These are phyloP conservation scores for Epinephelus lanceolatus DNA, from an alignment of 2,113 vertebrate genomes.

Conservation along the genomic window DNA sequence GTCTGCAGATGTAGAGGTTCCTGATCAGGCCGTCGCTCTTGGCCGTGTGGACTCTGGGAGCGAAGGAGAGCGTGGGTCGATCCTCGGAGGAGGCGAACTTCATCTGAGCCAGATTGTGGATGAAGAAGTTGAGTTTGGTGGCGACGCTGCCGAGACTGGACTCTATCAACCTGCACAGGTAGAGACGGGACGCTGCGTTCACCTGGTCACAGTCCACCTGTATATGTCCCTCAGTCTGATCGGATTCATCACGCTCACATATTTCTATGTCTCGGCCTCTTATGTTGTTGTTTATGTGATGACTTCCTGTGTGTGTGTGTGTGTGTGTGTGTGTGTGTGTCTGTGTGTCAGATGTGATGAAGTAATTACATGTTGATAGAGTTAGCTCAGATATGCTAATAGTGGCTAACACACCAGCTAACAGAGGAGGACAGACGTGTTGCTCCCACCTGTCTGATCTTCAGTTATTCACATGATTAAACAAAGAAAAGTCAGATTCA, in stretches of 20 bases:
- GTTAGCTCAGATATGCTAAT: too few species aligned
- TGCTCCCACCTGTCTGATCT: too few species aligned
- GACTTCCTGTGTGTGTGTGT: background rate
- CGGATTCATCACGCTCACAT: too few species aligned
- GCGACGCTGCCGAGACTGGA: constrained; percentile 98
- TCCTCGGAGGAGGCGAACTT: constrained; percentile 92
- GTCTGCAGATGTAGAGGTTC: constrained; percentile 90
- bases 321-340: background rate
- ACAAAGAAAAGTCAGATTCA: too few species aligned
- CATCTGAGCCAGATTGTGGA: constrained; percentile 99
- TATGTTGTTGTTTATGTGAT: too few species aligned
- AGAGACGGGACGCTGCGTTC: background rate
- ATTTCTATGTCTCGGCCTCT: too few species aligned
- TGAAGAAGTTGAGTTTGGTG: constrained; percentile 99
- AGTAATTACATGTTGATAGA: too few species aligned
- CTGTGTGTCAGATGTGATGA: background rate
- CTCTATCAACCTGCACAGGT: constrained; percentile 91
- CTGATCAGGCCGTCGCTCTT: constrained; percentile 88
- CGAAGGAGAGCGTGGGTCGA: constrained; percentile 90
- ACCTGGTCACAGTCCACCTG: too few species aligned
- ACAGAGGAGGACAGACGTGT: too few species aligned
- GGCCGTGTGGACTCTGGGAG: constrained; percentile 87
- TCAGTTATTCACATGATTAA: too few species aligned
- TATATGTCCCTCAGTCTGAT: too few species aligned
- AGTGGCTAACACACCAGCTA: too few species aligned